Percentiles rank a stretch among this genome's conserved stretches.
phyloP scores from a whole-genome alignment of 2,797 vertebrate genomes.

The Typhlichthys subterraneus region DNA sequence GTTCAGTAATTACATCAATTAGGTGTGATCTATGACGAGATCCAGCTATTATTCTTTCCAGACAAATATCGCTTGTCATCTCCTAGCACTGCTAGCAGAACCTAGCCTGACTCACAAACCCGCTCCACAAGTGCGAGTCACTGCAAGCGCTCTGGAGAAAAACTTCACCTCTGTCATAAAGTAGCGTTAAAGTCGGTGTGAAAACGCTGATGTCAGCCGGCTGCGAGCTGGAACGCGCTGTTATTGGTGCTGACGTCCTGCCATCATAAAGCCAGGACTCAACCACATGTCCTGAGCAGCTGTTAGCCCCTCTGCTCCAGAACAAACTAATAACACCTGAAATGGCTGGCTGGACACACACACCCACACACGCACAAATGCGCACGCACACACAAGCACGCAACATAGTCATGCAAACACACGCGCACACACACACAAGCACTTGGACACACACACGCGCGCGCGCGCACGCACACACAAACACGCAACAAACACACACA shows the following conservation, averaged over 20 bases:
- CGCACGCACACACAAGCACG: neutral
- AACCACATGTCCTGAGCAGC: constrained; percentile 56
- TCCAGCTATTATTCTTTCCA: neutral
- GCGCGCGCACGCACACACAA: neutral
- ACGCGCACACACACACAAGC: neutral
- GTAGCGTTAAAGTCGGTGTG: constrained; percentile 9
- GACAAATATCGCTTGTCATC: neutral
- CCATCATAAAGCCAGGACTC: constrained; percentile 42
- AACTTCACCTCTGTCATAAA: constrained; percentile 25
- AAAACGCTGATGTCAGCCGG: constrained; percentile 39
- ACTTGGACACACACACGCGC: too few species aligned
- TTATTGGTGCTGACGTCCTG: constrained; percentile 44
- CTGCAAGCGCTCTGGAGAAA: constrained; percentile 3
- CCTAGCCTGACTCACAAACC: neutral
- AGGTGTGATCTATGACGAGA: neutral
- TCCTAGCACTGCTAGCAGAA: neutral
- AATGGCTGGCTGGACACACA: constrained; percentile 28
- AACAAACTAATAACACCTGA: constrained; percentile 49
- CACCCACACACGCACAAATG: neutral
- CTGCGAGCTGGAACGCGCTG: constrained; percentile 42
- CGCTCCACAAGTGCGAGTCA: neutral
- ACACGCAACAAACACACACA: neutral
- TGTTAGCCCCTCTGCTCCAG: constrained; percentile 39
- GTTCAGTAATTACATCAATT: constrained; percentile 19
- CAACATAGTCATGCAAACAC: too few species aligned